phyloP scores from a whole-genome alignment of 2,888 invertebrate species.

The Caenorhabditis imperialis region DNA sequence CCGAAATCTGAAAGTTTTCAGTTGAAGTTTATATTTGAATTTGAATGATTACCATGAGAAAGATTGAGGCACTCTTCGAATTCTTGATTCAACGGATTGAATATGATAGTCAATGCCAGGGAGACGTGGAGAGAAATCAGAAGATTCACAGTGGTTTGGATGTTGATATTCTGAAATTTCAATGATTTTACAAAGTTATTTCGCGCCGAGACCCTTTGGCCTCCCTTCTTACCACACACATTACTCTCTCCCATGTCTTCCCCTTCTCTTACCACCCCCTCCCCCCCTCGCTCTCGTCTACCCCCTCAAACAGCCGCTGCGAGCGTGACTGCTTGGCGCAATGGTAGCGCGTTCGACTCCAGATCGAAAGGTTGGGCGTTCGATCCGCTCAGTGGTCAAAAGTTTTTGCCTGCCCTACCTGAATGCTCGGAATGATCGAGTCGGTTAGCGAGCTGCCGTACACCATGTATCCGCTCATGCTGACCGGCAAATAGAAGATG shows the following conservation, averaged over 20 bases:
- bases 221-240: no score
- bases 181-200: neutral
- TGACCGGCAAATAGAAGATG: constrained; percentile 71
- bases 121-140: constrained; percentile 73
- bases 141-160: constrained; percentile 70
- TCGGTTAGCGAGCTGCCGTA: constrained; percentile 72
- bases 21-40: neutral
- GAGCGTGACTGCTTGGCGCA: constrained; percentile 64
- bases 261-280: constrained; percentile 3
- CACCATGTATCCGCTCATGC: constrained; percentile 65
- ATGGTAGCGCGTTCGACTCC: constrained; percentile 72
- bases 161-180: constrained; percentile 54
- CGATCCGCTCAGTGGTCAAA: constrained; percentile 70
- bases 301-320: neutral
- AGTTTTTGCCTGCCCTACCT: constrained; percentile 55
- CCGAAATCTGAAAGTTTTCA: constrained; percentile 50
- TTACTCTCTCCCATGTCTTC: neutral
- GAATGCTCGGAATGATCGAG: constrained; percentile 71
- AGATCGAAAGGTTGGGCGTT: constrained; percentile 71
- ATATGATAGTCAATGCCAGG: constrained; percentile 71
- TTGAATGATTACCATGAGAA: constrained; percentile 60
- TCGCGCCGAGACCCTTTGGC: no score
- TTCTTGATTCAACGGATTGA: constrained; percentile 74
- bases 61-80: constrained; percentile 69
- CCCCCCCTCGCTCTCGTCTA: neutral